Evolutionary conservation across 2,888 invertebrate species (phyloP), one percentile per base, ranked within the genome.

Genomic region (Anticlea derivata): DNA sequence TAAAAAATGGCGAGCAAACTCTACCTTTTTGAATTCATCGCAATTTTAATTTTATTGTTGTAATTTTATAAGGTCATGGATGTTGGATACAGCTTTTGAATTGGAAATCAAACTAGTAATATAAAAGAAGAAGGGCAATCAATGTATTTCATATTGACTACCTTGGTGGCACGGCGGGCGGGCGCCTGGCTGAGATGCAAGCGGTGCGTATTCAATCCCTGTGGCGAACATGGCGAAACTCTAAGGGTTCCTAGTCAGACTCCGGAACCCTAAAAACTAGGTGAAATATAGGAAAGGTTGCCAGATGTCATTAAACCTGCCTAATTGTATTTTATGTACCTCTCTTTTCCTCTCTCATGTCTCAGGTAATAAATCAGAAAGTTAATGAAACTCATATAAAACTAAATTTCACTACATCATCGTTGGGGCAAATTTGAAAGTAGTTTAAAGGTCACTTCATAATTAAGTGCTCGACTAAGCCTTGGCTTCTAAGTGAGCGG

Each of bases 1-100:
- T 50, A 39, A 41, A 50, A 54, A 52, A 17, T 17, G 45, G 35
- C 12, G 39, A 24, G 39, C 7, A 31, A 39, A 35, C 23, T 20
- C 34, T 8, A 23, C 50, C 12, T 30, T 31, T 41, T 33, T 23
- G n/a, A 31, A 20, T 24, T 17, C 20, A 24, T 33, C 7, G 27
- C 24, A 10, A 13, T 17, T 10, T 22, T 29, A 10, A 8, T 29
- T 26, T 34, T 17, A 17, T 34, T 41, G 40, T 40, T 31, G 13
- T 24, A 13, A 31, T 29, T 29, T 39, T 20, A 26, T 7, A 33
- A 17, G 17, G 12, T 33, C 33, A 33, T 20, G 2, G 8, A n/a
- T 13, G 8, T 33, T 8, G 13, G 5, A 20, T 8, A 5, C 17
- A 13, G 1, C 17, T 5, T n/a, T 33, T 39, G 27, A 27, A 17